Percentiles rank a stretch among this genome's conserved stretches.
These are phyloP conservation scores for Desmodus rotundus DNA, from an alignment of 2,113 vertebrate genomes.

Conservation along the genomic window DNA sequence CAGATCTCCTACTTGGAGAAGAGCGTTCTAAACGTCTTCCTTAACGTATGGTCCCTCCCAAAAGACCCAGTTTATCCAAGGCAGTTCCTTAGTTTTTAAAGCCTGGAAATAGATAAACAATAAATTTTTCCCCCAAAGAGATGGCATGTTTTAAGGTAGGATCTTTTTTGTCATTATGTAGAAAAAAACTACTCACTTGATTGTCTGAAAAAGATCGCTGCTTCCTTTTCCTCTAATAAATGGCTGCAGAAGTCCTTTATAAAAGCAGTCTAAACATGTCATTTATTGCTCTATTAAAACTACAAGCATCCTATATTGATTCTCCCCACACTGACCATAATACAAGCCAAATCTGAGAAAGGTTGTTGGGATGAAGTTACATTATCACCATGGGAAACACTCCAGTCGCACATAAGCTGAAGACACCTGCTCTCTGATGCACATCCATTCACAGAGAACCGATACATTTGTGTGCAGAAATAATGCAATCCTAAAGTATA, in stretches of 20 bases:
- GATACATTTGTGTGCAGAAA: not conserved
- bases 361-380: not conserved
- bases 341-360: not conserved
- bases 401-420: not conserved
- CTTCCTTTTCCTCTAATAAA: slow-evolving; percentile 38
- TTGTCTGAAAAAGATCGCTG: not conserved
- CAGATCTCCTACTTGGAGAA: not conserved
- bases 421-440: not conserved
- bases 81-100: slow-evolving; percentile 31
- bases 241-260: not conserved
- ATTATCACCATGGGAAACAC: not conserved
- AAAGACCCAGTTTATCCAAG: not conserved
- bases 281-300: slow-evolving; percentile 57
- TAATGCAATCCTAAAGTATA: not conserved
- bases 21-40: not conserved
- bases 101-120: slow-evolving; percentile 20
- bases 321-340: not conserved
- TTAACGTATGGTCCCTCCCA: not conserved
- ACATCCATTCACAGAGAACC: slow-evolving; percentile 13
- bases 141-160: slow-evolving; percentile 3
- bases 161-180: not conserved
- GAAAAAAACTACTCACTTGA: slow-evolving; percentile 32
- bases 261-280: slow-evolving; percentile 26
- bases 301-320: slow-evolving; percentile 47
- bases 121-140: slow-evolving; percentile 24